A percentile compares a stretch with the other conserved stretches of the same genome.
These are phyloP conservation scores for Oscheius onirici DNA, from an alignment of 2,888 invertebrate genomes.

Conservation along the genomic window DNA sequence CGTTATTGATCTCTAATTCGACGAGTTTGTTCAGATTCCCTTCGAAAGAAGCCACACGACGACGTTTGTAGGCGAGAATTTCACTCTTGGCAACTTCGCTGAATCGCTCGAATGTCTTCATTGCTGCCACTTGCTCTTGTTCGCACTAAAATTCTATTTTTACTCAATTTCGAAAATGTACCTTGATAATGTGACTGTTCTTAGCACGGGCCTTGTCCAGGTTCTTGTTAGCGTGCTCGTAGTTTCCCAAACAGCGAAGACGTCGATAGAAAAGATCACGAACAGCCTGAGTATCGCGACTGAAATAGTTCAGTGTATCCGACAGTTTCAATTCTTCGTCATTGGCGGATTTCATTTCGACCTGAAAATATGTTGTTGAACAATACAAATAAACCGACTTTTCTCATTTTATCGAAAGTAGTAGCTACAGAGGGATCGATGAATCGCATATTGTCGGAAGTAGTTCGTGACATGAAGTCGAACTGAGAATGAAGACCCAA, in stretches of 20 bases:
- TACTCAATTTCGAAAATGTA: slow-evolving; percentile 71
- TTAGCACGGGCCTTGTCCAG: slow-evolving; percentile 93
- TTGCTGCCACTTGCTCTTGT: slow-evolving; percentile 89
- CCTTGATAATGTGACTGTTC: slow-evolving; percentile 95
- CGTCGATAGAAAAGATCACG: slow-evolving; percentile 92
- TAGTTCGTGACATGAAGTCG: slow-evolving; percentile 88
- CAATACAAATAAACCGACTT: slow-evolving; percentile 82
- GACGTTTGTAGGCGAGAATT: slow-evolving; percentile 71
- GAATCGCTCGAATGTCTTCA: slow-evolving; percentile 94
- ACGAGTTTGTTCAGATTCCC: slow-evolving; percentile 95
- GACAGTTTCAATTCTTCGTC: slow-evolving; percentile 97
- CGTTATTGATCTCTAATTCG: slow-evolving; percentile 94
- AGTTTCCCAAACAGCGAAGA: slow-evolving; percentile 88
- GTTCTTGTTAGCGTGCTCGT: slow-evolving; percentile 94
- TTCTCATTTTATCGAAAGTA: slow-evolving; percentile 53
- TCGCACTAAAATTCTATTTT: slow-evolving; percentile 82
- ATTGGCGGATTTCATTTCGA: slow-evolving; percentile 93
- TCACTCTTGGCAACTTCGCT: slow-evolving; percentile 90
- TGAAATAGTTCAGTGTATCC: slow-evolving; percentile 92
- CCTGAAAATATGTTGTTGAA: slow-evolving; percentile 82
- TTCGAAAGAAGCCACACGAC: slow-evolving; percentile 90
- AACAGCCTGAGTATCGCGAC: slow-evolving; percentile 94
- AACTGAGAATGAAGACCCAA: slow-evolving; percentile 91
- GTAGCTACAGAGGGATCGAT: slow-evolving; percentile 72
- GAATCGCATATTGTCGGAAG: slow-evolving; percentile 81